These are phyloP conservation scores for Kryptolebias ocellatus DNA, from an alignment of 2,797 vertebrate genomes.

Conservation along the genomic window DNA sequence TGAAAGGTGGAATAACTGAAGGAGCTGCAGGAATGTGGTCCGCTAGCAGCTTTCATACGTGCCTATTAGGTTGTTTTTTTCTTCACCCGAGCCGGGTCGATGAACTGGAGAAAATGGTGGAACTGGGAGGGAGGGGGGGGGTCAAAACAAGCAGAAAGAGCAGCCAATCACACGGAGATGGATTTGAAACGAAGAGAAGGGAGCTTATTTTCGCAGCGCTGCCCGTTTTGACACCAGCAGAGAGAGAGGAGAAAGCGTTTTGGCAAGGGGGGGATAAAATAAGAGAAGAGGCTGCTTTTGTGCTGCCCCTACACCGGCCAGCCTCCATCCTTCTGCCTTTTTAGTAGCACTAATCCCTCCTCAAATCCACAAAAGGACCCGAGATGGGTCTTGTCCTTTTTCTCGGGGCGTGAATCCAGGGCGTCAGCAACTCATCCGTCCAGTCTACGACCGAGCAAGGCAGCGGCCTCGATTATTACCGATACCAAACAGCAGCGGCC, in stretches of 20 bases:
- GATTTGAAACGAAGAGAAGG: constrained; percentile 24
- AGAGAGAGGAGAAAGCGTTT: constrained; percentile 4
- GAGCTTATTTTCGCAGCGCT: constrained; percentile 36
- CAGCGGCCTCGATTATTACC: constrained; percentile 16
- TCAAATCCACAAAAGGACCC: constrained; percentile 68
- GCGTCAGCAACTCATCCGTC: constrained; percentile 21
- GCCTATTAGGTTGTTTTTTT: constrained; percentile 40
- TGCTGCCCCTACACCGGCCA: constrained; percentile 21
- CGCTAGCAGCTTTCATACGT: constrained; percentile 38
- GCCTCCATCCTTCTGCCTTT: constrained; percentile 52
- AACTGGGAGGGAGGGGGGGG: not conserved
- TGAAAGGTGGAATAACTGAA: constrained; percentile 57
- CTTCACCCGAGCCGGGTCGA: constrained; percentile 30
- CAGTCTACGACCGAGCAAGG: constrained; percentile 24
- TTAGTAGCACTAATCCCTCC: constrained; percentile 74
- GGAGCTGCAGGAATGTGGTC: constrained; percentile 60
- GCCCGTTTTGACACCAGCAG: constrained; percentile 30
- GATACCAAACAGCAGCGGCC: constrained; percentile 36
- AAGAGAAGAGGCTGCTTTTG: constrained; percentile 28
- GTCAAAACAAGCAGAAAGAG: constrained; percentile 19
- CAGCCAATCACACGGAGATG: constrained; percentile 30
- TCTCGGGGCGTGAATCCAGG: constrained; percentile 36
- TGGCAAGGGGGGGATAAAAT: constrained; percentile 14
- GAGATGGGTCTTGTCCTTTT: constrained; percentile 22
- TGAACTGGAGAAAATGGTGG: constrained; percentile 48